Base-by-base conservation (phyloP, 2,797 vertebrate genomes). In the Heterohyrax brucei region DNA sequence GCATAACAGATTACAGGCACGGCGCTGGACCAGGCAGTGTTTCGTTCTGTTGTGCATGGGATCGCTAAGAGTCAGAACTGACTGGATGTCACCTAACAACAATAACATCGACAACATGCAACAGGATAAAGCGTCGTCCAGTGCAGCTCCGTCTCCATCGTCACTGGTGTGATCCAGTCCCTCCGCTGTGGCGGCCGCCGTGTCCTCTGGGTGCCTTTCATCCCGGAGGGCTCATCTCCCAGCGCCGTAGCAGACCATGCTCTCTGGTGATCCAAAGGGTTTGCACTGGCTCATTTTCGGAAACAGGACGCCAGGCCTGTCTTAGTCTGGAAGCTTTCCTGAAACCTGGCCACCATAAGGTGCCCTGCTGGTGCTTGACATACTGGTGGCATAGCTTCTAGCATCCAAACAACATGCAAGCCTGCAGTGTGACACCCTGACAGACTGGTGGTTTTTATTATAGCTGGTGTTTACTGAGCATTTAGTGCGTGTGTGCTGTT, bases 391-490 rank as follows among this genome's bases (percentile, higher is more conserved):
- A 68, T 68, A 3, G 66, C 66, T 68, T n/a, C 28, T 30, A 68
- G 12, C 66, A n/a, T n/a, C 4, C 13, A 12, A n/a, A 30, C 66
- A n/a, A n/a, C 30, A 16, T 7, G 28, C 10, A 5, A 16, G 66
- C 12, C 9, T 13, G 5, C 22, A 16, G 66, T 61, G 6, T 22
- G 66, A 30, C 66, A 5, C 3, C 5, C 66, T 19, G n/a, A 33
- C n/a, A 33, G 68, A 33, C 16, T 1, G 68, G n/a, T 8, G 3
- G 21, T 14, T 28, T 18, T 21, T 56, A 0, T 14, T 22, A 13
- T 21, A 18, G 8, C 44, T 22, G 0, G 4, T n/a, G 61, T 82
- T 50, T 28, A 7, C 0, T 1, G n/a, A 88, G 68, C 0, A 1
- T 7, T 48, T 53, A 5, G 3, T 1, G 0, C 1, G 46, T 26